Evolutionary conservation across 2,797 vertebrate species (phyloP).

Genomic region (Poeciliopsis presidionis): DNA sequence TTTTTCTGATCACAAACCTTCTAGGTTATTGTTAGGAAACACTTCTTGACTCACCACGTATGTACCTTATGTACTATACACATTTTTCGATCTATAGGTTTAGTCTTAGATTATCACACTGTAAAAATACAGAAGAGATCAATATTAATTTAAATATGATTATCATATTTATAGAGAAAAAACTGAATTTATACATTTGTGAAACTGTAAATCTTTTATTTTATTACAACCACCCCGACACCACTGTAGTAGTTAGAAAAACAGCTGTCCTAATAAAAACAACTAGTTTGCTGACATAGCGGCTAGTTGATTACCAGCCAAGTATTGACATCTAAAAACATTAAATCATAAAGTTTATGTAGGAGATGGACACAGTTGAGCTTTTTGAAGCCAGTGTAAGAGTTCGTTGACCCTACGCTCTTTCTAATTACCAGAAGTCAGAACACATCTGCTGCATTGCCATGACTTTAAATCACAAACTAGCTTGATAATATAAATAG

Average conservation of each 20-base stretch:
- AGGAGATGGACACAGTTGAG: neutral
- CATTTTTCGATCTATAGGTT: neutral
- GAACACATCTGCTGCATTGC: neutral
- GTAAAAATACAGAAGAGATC: neutral
- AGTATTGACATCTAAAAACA: neutral
- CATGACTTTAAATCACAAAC: neutral
- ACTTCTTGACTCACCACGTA: neutral
- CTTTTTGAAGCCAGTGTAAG: neutral
- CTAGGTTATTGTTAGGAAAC: neutral
- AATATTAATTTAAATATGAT: neutral
- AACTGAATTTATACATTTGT: neutral
- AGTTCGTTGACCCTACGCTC: neutral
- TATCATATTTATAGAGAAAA: neutral
- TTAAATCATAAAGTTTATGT: neutral
- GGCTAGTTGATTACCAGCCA: neutral
- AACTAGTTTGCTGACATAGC: neutral
- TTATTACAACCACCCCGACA: neutral
- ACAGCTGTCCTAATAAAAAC: neutral
- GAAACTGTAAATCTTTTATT: neutral
- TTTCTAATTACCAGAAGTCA: neutral
- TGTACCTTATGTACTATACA: neutral
- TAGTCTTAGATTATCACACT: neutral
- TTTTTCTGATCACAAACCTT: neutral
- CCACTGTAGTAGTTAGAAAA: neutral
- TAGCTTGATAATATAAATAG: neutral